Conservation (phyloP, 2,797 vertebrate genomes). For the Mallotus villosus region DNA sequence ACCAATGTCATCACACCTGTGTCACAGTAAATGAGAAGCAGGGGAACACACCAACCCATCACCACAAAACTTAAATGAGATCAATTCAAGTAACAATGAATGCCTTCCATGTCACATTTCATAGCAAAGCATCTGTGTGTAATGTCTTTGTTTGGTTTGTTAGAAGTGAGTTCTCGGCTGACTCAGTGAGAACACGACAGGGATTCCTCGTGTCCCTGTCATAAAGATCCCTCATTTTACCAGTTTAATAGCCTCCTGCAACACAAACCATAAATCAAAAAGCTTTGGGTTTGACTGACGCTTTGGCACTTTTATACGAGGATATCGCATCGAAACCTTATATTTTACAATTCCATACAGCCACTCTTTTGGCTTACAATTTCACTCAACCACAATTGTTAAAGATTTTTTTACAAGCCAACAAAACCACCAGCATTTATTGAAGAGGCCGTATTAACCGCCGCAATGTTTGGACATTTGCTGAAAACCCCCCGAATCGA, state of each 20-base stretch:
- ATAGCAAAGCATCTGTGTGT: too few relatives aligned
- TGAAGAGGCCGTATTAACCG: slow-evolving; percentile 43
- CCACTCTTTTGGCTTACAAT: slow-evolving; percentile 41
- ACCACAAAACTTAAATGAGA: too few relatives aligned
- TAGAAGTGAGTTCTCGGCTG: too few relatives aligned
- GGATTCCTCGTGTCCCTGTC: not conserved
- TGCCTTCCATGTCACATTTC: too few relatives aligned
- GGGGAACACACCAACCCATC: too few relatives aligned
- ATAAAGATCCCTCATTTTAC: slow-evolving; percentile 16
- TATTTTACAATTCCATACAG: slow-evolving; percentile 67
- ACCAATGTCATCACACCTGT: too few relatives aligned
- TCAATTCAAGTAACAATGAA: too few relatives aligned
- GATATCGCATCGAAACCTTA: slow-evolving; percentile 64
- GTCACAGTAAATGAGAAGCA: too few relatives aligned
- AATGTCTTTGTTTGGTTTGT: too few relatives aligned
- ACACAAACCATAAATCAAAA: slow-evolving; percentile 59
- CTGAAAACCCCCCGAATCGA: slow-evolving; percentile 48
- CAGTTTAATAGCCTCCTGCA: slow-evolving; percentile 30
- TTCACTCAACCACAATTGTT: slow-evolving; percentile 58
- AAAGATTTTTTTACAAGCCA: slow-evolving; percentile 58
- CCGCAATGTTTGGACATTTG: slow-evolving; percentile 49
- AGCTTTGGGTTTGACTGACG: slow-evolving; percentile 59
- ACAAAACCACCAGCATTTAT: slow-evolving; percentile 65
- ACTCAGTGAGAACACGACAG: too few relatives aligned
- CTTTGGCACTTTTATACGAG: slow-evolving; percentile 68